Base-by-base conservation (phyloP, 1,140 invertebrate species). In the Protaetia brevitarsis region DNA sequence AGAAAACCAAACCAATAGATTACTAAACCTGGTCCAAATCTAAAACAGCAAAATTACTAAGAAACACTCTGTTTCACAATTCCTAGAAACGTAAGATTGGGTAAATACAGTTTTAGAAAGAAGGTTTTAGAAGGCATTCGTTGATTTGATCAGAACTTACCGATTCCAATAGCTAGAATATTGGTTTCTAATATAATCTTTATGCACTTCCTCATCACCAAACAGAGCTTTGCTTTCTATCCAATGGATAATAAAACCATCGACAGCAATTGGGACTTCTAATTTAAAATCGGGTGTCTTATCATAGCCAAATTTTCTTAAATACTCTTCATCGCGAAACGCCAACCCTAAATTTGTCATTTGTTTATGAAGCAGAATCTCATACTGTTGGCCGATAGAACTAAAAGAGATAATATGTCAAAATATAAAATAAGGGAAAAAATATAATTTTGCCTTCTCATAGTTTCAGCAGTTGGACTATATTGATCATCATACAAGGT, bases 1-100 rank as follows among this genome's bases (percentile, higher is more conserved):
- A 96, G 80, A 78, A 88, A 96, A 19, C 94, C 95, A 84, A 96
- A 95, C 95, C 95, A 98, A 78, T 97, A 98, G 70, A 98, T 96
- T 2, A 97, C 92, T 63, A 97, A 82, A 2, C 95, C 95, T 11
- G 94, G 87, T 2, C 96, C 96, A 86, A 96, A 98, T 72, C 91
- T 90, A 19, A 34, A 70, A 69, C 59, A 31, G 3, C n/a, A 36
- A 26, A 29, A 34, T 59, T 61, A 16, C 72, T 73, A 71, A 68
- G 19, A n/a, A 2, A 21, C 3, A 37, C 23, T n/a, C n/a, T n/a
- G n/a, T n/a, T n/a, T n/a, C n/a, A 34, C 31, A 34, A 34, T 34
- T 34, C 31, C 7, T 34, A 34, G 6, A 7, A 34, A 6, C n/a
- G n/a, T 34, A 34, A 7, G n/a, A n/a, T 34, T 7, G n/a, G n/a